Evolutionary conservation across 53 echinoderm and acorn worm genomes (phyloP), one percentile per base, ranked within the genome.

Genomic region (Patiria pectinifera): DNA sequence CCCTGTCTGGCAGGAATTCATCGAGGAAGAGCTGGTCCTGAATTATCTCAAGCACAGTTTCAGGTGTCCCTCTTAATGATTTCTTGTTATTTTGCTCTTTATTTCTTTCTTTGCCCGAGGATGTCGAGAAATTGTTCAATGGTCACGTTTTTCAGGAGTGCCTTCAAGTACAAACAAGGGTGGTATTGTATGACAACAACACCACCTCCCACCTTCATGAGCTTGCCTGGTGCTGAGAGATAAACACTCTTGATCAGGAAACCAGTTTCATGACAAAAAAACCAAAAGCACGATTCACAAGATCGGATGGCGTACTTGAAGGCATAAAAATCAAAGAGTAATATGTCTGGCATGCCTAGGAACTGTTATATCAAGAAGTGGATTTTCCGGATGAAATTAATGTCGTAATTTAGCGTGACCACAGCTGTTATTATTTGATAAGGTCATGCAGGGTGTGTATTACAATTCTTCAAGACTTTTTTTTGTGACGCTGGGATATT

Each of bases 201-300:
- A 86, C 53, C 74, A 47, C 43, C 80, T 79, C 48, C 47, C 13
- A 58, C 13, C n/a, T 24, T 24, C 86, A 23, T 23, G 75, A 49
- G 74, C 53, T 76, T 76, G 72, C 74, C 62, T 74, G 43, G 86
- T 72, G 86, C 53, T 76, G 86, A 86, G 44, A 72, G 86, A 76
- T 58, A 74, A 72, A 74, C 74, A 86, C 48, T 43, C 86, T 11
- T 58, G 14, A 12, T 26, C n/a, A 53, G 59, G 74, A 75, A 86
- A 86, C 86, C 86, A 75, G 72, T 86, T 75, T 71, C 47, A 24
- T 48, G 15, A 48, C 6, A 18, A 4, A 76, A 88, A 89, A 89
- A 53, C 78, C 19, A 1, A 78, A 89, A 4, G 78, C 89, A 62
- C 19, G 10, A 77, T 75, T 77, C 43, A 80, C 8, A 48, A 19